Conservation (phyloP, 1,140 invertebrate species). For the Tetraneura akinire region DNA sequence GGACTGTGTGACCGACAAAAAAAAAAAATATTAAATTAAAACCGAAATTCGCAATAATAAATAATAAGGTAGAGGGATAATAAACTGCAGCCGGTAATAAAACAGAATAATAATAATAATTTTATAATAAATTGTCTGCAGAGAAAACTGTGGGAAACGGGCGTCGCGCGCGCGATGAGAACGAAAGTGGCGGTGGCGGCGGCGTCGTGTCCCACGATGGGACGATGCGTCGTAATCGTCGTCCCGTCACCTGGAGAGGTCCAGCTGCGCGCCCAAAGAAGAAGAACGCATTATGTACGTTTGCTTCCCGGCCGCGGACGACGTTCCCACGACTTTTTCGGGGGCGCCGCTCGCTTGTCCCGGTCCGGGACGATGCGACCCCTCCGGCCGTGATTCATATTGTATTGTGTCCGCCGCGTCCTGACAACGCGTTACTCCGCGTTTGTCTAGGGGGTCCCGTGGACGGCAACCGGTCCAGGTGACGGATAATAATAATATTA, state of each 20-base stretch:
- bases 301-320: slow-evolving; percentile 13
- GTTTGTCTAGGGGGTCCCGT: slow-evolving; percentile 23
- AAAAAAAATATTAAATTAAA: no score
- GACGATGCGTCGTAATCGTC: background rate
- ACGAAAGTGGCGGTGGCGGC: background rate
- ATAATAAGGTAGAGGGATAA: no score
- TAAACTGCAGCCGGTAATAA: slow-evolving; percentile 7
- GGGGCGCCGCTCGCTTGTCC: slow-evolving; percentile 25
- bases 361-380: slow-evolving; percentile 9
- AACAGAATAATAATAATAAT: no score
- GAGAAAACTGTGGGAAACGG: slow-evolving; percentile 7
- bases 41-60: no score
- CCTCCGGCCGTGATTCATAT: background rate
- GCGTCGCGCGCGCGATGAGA: background rate
- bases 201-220: slow-evolving; percentile 21
- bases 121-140: no score
- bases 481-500: no score
- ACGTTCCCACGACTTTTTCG: slow-evolving; percentile 48
- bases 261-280: background rate
- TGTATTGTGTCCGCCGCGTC: background rate
- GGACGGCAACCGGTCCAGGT: slow-evolving; percentile 21
- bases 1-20: no score
- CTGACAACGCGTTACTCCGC: no score
- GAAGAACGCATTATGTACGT: background rate
- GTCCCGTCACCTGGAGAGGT: slow-evolving; percentile 38